phyloP scores from a whole-genome alignment of 1,140 invertebrate species.

The Brachionus sp. region DNA sequence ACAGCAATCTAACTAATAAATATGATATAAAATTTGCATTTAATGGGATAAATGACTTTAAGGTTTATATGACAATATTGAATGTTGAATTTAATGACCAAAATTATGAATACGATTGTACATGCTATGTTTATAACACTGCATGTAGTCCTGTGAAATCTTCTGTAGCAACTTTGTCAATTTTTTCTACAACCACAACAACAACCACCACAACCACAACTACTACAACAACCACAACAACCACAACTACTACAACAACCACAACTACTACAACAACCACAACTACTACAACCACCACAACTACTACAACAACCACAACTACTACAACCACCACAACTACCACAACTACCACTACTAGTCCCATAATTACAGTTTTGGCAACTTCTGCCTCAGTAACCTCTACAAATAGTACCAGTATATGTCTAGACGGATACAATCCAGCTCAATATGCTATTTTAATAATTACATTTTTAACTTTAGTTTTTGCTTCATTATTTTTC shows the following conservation, averaged over 20 bases:
- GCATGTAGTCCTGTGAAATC: not conserved
- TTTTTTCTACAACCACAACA: not conserved
- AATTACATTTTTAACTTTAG: conserved; percentile 18
- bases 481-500: conserved; percentile 27
- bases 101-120: not conserved
- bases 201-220: not conserved
- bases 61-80: not conserved
- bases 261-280: conserved; percentile 17
- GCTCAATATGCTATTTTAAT: conserved; percentile 36
- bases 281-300: not conserved
- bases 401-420: not conserved
- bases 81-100: not conserved
- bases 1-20: not conserved
- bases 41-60: not conserved
- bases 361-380: not conserved
- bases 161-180: not conserved
- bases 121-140: not conserved
- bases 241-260: conserved; percentile 21
- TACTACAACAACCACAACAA: conserved; percentile 19
- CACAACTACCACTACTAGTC: conserved; percentile 11
- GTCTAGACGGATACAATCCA: not conserved
- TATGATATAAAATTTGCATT: not conserved
- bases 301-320: not conserved
- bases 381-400: not conserved
- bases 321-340: not conserved